phyloP scores from a whole-genome alignment of 2,888 invertebrate species.

The Cheilosia soror region DNA sequence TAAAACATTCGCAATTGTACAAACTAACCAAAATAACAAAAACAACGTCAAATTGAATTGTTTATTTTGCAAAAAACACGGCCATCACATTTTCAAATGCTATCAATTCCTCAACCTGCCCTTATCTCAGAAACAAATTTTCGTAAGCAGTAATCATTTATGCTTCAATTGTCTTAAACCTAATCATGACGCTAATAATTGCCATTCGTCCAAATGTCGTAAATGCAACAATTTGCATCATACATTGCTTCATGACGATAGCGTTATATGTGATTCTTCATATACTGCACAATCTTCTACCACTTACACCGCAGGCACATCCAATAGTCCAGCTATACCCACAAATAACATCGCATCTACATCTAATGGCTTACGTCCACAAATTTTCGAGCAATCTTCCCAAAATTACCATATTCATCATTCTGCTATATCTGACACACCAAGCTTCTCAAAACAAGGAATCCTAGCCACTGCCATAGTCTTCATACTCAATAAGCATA shows the following conservation, averaged over 20 bases:
- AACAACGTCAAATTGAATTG: neutral
- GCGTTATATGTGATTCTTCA: neutral
- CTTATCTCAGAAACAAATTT: slow-evolving; percentile 2
- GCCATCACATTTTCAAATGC: slow-evolving; percentile 13
- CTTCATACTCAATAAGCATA: slow-evolving; percentile 3
- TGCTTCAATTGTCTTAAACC: slow-evolving; percentile 4
- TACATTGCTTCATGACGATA: slow-evolving; percentile 26
- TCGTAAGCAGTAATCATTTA: neutral
- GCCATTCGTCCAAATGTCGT: slow-evolving; percentile 1
- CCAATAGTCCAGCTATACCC: neutral
- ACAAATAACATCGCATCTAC: neutral
- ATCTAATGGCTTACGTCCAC: slow-evolving; percentile 5
- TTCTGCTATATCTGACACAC: neutral
- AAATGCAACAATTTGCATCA: slow-evolving; percentile 14
- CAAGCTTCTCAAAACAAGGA: neutral
- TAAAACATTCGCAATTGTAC: slow-evolving; percentile 23
- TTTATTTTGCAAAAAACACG: slow-evolving; percentile 6
- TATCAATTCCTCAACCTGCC: slow-evolving; percentile 20
- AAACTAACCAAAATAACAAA: neutral
- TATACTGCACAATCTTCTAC: slow-evolving; percentile 4
- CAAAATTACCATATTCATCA: slow-evolving; percentile 17
- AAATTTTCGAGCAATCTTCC: neutral
- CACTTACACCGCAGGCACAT: neutral
- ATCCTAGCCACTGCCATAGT: slow-evolving; percentile 17
- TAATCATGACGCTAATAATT: neutral